Conservation (phyloP, 2,797 vertebrate genomes). For the Cossypha niveicapilla region DNA sequence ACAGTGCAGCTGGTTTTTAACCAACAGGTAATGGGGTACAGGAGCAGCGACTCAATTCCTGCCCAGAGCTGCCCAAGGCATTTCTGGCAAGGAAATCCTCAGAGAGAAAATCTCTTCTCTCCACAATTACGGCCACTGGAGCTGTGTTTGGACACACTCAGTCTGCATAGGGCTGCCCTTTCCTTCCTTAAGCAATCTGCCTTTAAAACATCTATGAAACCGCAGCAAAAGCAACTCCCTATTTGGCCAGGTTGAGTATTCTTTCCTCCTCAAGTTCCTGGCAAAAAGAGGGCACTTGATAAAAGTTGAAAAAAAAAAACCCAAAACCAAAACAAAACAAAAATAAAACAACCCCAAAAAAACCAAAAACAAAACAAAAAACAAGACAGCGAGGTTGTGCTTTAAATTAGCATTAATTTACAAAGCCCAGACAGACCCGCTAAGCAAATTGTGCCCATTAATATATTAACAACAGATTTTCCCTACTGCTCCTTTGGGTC, state of each 20-base stretch:
- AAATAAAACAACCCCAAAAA: not conserved
- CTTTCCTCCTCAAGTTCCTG: not conserved
- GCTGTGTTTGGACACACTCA: not conserved
- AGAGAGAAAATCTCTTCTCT: not conserved
- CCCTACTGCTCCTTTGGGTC: conserved; percentile 19
- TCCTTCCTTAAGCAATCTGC: not conserved
- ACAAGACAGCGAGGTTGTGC: not conserved
- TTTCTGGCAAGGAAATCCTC: not conserved
- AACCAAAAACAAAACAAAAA: too few species aligned
- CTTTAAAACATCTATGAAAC: not conserved
- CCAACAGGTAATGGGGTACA: accelerated
- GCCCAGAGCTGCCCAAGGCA: not conserved
- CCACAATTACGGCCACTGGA: not conserved
- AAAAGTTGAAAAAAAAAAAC: not conserved
- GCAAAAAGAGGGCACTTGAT: not conserved
- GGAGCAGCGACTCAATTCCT: accelerated
- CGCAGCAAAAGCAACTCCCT: not conserved
- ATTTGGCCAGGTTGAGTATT: accelerated
- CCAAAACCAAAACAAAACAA: too few species aligned
- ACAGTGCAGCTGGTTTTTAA: not conserved
- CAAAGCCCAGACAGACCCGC: conserved; percentile 13
- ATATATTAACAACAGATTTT: conserved; percentile 31
- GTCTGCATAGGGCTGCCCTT: not conserved
- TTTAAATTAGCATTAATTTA: conserved; percentile 55
- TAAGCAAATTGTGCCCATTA: conserved; percentile 39